Conservation (phyloP, 2,113 vertebrate species). For the Morone saxatilis region DNA sequence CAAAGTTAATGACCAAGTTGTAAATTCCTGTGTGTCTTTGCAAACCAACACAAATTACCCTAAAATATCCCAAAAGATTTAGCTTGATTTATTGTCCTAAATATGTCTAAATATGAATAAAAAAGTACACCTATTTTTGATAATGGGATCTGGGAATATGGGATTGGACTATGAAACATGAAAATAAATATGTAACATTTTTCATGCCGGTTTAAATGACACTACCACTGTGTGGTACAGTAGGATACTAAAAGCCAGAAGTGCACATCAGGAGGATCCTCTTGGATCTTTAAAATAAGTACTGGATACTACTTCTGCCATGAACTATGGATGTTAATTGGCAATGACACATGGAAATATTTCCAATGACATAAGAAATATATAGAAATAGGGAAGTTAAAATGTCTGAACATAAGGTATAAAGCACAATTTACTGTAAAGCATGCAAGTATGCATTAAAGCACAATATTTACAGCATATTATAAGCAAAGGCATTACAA, state of each 20-base stretch:
- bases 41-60: slow-evolving; percentile 3
- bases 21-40: not conserved
- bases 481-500: no score
- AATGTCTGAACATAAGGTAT: no score
- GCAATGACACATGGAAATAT: not conserved
- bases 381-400: no score
- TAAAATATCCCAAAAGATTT: slow-evolving; percentile 26
- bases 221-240: not conserved
- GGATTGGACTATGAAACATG: not conserved
- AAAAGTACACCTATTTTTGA: slow-evolving; percentile 9
- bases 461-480: no score
- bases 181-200: slow-evolving; percentile 18
- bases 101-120: slow-evolving; percentile 17
- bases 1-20: slow-evolving; percentile 29
- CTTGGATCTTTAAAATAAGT: not conserved
- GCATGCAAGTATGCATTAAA: not conserved
- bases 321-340: not conserved
- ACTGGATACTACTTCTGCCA: not conserved
- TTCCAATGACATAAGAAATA: not conserved
- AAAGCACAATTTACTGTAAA: not conserved
- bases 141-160: slow-evolving; percentile 43
- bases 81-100: slow-evolving; percentile 10
- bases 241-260: not conserved
- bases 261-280: not conserved
- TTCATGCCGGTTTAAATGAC: not conserved